These are phyloP conservation scores for Spea multiplicata DNA, from an alignment of 2,113 vertebrate genomes.

Conservation along the genomic window DNA sequence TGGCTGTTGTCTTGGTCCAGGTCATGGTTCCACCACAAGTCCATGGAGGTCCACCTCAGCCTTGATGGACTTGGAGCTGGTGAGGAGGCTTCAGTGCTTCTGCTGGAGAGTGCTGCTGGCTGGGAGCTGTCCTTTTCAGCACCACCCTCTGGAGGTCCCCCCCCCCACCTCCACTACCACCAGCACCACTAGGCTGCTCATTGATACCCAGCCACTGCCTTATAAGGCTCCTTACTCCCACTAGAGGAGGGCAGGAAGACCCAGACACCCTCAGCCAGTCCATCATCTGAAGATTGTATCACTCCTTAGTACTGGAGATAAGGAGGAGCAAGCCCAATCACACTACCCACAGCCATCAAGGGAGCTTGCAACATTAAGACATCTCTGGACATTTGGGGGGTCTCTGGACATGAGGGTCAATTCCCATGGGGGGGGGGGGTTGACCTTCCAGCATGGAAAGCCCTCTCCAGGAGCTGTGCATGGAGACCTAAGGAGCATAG, in stretches of 20 bases:
- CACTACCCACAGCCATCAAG: not conserved
- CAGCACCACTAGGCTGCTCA: not conserved
- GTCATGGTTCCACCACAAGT: slow-evolving; percentile 63
- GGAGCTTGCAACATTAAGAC: not conserved
- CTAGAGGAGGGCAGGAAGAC: not conserved
- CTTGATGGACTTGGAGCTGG: slow-evolving; percentile 50
- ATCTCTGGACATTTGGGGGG: too few species aligned
- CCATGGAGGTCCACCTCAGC: slow-evolving; percentile 5
- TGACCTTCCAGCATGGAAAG: too few species aligned
- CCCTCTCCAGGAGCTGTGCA: too few species aligned
- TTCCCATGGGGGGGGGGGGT: not conserved
- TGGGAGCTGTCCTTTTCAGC: slow-evolving; percentile 87
- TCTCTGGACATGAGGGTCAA: not conserved
- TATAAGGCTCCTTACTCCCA: slow-evolving; percentile 29
- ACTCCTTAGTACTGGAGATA: not conserved
- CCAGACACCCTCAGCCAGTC: not conserved
- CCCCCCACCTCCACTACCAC: slow-evolving; percentile 25
- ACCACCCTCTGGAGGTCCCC: slow-evolving; percentile 67
- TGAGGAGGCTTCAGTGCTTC: slow-evolving; percentile 52
- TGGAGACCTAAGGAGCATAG: not conserved
- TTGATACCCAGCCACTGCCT: slow-evolving; percentile 12
- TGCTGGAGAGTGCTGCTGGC: slow-evolving; percentile 47
- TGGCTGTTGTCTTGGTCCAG: slow-evolving; percentile 57
- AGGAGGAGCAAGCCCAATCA: too few species aligned
- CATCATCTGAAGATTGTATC: not conserved